Conservation (phyloP, 2,888 invertebrate species). For the Leptopilina myrica region DNA sequence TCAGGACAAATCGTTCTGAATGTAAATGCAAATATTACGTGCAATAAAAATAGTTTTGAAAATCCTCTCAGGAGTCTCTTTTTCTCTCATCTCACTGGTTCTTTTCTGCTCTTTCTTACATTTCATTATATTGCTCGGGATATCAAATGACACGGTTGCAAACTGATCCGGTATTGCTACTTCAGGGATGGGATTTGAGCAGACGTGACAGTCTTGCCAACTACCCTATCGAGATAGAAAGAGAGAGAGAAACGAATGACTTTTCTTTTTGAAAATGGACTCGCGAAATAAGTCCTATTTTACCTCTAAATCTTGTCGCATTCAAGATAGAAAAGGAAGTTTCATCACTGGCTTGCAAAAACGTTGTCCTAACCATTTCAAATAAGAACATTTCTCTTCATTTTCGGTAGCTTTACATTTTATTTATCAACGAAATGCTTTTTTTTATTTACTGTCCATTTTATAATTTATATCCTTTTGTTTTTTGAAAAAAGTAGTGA, state of each 20-base stretch:
- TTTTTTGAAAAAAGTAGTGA: too few relatives aligned
- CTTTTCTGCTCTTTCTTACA: constrained; percentile 6
- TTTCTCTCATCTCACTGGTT: neutral
- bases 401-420: constrained; percentile 22
- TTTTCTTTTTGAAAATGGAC: constrained; percentile 9
- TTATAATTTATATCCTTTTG: too few relatives aligned
- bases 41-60: neutral
- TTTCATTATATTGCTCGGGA: constrained; percentile 23
- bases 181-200: constrained; percentile 36
- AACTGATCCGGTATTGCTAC: constrained; percentile 34
- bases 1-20: neutral
- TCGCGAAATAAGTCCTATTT: constrained; percentile 30
- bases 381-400: constrained; percentile 30
- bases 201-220: constrained; percentile 39
- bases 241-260: neutral
- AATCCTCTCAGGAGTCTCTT: constrained; percentile 8
- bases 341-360: constrained; percentile 19
- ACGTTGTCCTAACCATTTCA: constrained; percentile 13
- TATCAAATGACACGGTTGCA: constrained; percentile 37
- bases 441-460: neutral
- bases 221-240: neutral
- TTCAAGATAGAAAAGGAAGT: neutral
- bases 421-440: constrained; percentile 1
- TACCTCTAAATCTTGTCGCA: constrained; percentile 23
- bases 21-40: neutral